phyloP scores from a whole-genome alignment of 1,140 invertebrate species.

The Arctopsyche grandis region DNA sequence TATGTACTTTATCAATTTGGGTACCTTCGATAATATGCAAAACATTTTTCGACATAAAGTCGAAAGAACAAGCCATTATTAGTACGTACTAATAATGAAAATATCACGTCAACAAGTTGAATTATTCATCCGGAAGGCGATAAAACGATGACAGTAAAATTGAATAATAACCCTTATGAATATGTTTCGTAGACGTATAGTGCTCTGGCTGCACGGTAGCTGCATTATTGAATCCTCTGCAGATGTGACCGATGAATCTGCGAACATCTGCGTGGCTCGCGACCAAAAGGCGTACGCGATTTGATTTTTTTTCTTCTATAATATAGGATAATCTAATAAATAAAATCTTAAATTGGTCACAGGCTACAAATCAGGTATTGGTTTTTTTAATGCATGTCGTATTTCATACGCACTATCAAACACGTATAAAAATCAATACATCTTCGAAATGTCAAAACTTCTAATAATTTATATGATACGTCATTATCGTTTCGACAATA shows the following conservation, averaged over 20 bases:
- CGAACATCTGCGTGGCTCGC: constrained; percentile 53
- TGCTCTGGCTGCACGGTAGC: background rate
- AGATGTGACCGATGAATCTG: constrained; percentile 49
- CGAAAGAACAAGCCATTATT: too few relatives aligned
- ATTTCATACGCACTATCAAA: background rate
- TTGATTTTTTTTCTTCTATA: background rate
- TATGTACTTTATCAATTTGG: too few relatives aligned
- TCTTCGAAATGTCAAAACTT: background rate
- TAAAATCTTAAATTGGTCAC: too few relatives aligned
- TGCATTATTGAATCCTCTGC: constrained; percentile 41
- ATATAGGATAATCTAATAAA: background rate
- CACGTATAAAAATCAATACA: background rate
- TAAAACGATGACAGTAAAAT: too few relatives aligned
- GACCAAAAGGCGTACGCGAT: constrained; percentile 48
- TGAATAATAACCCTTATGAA: background rate
- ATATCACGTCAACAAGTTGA: constrained; percentile 38
- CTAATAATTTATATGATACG: background rate
- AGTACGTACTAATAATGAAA: constrained; percentile 41
- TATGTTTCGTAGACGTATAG: background rate
- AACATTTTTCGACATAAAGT: too few relatives aligned
- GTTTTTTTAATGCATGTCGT: too few relatives aligned
- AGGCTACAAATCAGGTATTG: too few relatives aligned
- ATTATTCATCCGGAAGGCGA: background rate
- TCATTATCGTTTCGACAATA: background rate
- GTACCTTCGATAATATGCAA: too few relatives aligned